Base-by-base conservation (phyloP, 2,888 invertebrate species). In the Erannis defoliaria region DNA sequence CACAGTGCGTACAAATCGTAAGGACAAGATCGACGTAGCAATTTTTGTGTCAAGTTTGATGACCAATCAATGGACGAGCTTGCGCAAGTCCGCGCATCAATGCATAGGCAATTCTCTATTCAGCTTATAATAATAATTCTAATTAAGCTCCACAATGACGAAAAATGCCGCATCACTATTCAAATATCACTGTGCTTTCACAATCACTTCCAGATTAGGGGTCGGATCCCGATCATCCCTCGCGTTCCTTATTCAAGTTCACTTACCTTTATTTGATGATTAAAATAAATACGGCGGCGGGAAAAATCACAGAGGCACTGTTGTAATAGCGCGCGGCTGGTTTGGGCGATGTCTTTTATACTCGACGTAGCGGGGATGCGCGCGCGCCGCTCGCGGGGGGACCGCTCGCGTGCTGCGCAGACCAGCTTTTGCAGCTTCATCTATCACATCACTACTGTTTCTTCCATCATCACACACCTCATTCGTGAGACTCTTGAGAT, bases 251-350 rank as follows among this genome's bases (percentile, higher is more conserved):
- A 75, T 66, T 72, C 67, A 82, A 82, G 80, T 83, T 84, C 83
- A 87, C 92, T 93, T 86, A 93, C 92, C 92, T 90, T 90, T 80
- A 80, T 71, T 63, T 76, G 82, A 78, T 80, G 84, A 76, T 79
- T 73, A 74, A 84, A 87, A 87, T 84, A 84, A 86, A 86, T 86
- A 84, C 81, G 79, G 72, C 88, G 86, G 85, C 86, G 85, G 88
- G 88, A 88, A 90, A 90, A 90, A 90, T 86, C 89, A 92, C 92
- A 90, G 87, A 87, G 86, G 71, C 91, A 92, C 92, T 89, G 89
- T 89, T 85, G 92, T 92, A 91, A 92, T 93, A 92, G 90, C 91
- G 89, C 91, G 91, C 87, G 85, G 89, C 90, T 80, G 85, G 89
- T 87, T 89, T 85, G 79, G 84, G 74, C 86, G 81, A 81, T 73